Evolutionary conservation across 2,797 vertebrate species (phyloP).

Genomic region (Megaceryle alcyon): DNA sequence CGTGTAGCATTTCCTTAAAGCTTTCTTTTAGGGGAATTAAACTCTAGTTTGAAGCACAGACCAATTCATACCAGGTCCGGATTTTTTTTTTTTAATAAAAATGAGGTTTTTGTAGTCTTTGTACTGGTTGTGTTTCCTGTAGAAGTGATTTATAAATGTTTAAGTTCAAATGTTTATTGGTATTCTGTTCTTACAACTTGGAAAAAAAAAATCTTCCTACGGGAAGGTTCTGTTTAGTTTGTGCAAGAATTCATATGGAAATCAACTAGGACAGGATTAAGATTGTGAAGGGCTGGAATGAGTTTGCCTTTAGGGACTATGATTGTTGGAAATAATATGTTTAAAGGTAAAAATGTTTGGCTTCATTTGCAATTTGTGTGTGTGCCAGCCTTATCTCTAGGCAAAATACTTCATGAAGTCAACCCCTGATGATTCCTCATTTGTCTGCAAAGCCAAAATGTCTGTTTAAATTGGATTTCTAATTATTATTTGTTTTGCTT

Average conservation of each 20-base stretch:
- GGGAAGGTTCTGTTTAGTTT: background rate
- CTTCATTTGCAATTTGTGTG: background rate
- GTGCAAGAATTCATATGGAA: background rate
- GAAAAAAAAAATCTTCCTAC: background rate
- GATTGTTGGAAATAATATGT: background rate
- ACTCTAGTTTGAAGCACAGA: background rate
- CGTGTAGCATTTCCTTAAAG: background rate
- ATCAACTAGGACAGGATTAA: background rate
- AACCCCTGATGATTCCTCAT: background rate
- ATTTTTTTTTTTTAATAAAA: background rate
- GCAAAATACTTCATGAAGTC: background rate
- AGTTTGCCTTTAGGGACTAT: background rate
- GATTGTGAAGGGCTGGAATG: background rate
- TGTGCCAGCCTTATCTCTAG: background rate
- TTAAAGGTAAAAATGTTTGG: background rate
- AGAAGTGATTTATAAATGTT: background rate
- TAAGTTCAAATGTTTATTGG: background rate
- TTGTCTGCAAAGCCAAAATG: background rate
- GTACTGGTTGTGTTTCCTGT: background rate
- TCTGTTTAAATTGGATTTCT: background rate
- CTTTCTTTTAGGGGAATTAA: background rate
- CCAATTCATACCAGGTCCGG: background rate
- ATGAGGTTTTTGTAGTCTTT: background rate
- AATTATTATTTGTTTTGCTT: background rate
- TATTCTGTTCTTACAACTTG: background rate